Percentiles rank a stretch among this genome's conserved stretches.
These are phyloP conservation scores for Micronycteris hirsuta DNA, from an alignment of 2,113 vertebrate species.

Conservation along the genomic window DNA sequence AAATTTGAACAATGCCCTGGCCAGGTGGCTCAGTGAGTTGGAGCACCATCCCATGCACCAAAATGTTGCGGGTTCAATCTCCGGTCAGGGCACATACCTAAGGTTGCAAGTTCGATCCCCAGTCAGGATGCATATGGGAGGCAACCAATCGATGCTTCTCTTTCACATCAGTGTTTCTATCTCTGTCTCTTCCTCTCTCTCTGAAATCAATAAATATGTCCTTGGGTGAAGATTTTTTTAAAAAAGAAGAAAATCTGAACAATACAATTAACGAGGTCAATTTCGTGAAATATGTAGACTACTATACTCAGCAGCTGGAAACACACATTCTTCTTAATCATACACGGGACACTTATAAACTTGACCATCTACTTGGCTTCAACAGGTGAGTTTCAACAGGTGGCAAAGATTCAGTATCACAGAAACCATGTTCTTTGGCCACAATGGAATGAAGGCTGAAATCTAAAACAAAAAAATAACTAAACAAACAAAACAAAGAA, in stretches of 20 bases:
- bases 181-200: too few species aligned
- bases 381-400: neutral
- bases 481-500: neutral
- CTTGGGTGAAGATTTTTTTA: too few species aligned
- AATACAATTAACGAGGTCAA: neutral
- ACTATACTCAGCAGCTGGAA: neutral
- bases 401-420: neutral
- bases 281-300: neutral
- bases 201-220: too few species aligned
- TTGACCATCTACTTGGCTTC: neutral
- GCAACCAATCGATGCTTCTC: too few species aligned
- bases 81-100: too few species aligned
- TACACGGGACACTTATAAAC: neutral
- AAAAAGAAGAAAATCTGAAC: neutral
- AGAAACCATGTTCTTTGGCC: neutral
- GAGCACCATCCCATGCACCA: too few species aligned
- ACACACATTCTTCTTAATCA: neutral
- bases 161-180: too few species aligned
- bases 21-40: too few species aligned
- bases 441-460: slow-evolving; percentile 22
- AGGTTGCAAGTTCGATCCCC: too few species aligned
- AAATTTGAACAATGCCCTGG: neutral
- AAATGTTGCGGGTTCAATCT: too few species aligned
- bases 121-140: too few species aligned
- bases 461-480: slow-evolving; percentile 13